These are phyloP conservation scores for Electrona antarctica DNA, from an alignment of 2,113 vertebrate species.

Conservation along the genomic window DNA sequence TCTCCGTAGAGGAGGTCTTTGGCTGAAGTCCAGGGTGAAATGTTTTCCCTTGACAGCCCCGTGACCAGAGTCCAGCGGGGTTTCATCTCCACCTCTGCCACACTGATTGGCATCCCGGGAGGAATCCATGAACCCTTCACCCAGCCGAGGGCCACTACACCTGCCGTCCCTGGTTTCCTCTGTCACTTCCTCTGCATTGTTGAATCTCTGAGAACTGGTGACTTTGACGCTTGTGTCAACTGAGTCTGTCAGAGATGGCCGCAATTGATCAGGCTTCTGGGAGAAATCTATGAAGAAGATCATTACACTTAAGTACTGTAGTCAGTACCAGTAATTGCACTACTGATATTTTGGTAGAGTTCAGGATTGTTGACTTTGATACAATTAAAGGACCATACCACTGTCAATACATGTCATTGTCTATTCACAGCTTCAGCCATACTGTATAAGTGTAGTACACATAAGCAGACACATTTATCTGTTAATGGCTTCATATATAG, in stretches of 20 bases:
- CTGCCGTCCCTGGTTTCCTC: conserved; percentile 29
- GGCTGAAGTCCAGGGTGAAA: conserved; percentile 37
- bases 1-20: conserved; percentile 54
- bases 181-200: conserved; percentile 52
- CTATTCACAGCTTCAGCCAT: too few species aligned
- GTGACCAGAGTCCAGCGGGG: conserved; percentile 49
- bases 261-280: conserved; percentile 68
- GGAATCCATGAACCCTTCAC: conserved; percentile 48
- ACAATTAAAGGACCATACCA: background rate
- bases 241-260: conserved; percentile 66
- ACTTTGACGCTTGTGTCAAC: conserved; percentile 40
- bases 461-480: too few species aligned
- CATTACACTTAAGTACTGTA: conserved; percentile 10
- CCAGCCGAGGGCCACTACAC: conserved; percentile 53
- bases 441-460: too few species aligned
- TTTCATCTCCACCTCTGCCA: conserved; percentile 68
- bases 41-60: conserved; percentile 15
- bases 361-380: background rate
- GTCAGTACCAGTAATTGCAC: background rate
- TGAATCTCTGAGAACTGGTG: conserved; percentile 49
- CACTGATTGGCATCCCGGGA: conserved; percentile 58
- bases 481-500: too few species aligned
- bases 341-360: background rate
- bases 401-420: too few species aligned
- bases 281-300: conserved; percentile 65